Evolutionary conservation across 2,797 vertebrate genomes (phyloP).

Genomic region (Manis pentadactyla): DNA sequence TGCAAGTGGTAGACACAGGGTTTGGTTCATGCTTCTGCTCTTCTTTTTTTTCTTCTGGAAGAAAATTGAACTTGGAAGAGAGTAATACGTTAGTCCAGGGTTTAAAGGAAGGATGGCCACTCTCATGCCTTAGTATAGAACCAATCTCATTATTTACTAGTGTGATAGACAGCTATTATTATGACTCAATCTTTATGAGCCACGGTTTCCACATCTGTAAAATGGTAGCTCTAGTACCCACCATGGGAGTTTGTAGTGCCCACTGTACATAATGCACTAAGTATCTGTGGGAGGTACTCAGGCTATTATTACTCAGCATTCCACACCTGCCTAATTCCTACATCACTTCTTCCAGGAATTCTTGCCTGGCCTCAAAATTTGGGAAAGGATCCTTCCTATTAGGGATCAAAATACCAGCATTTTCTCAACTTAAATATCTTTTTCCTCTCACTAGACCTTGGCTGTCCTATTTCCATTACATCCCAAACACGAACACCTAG

Average conservation of each 20-base stretch:
- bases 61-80: background rate
- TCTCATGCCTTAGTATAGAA: background rate
- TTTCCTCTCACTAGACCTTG: background rate
- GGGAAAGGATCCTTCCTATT: background rate
- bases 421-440: slow-evolving; percentile 26
- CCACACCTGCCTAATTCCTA: background rate
- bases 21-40: background rate
- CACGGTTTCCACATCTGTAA: background rate
- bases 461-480: background rate
- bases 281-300: background rate
- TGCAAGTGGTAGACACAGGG: background rate
- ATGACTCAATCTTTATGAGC: background rate
- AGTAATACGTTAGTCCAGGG: background rate
- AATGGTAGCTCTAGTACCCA: background rate
- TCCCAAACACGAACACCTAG: background rate
- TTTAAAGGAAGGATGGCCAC: background rate
- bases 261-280: background rate
- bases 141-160: background rate
- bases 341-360: background rate
- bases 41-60: background rate
- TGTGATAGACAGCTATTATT: background rate
- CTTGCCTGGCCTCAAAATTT: background rate
- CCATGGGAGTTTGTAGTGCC: background rate
- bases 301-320: background rate
- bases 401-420: background rate